These are phyloP conservation scores for Galemys pyrenaicus DNA, from an alignment of 2,113 vertebrate species.

Conservation along the genomic window DNA sequence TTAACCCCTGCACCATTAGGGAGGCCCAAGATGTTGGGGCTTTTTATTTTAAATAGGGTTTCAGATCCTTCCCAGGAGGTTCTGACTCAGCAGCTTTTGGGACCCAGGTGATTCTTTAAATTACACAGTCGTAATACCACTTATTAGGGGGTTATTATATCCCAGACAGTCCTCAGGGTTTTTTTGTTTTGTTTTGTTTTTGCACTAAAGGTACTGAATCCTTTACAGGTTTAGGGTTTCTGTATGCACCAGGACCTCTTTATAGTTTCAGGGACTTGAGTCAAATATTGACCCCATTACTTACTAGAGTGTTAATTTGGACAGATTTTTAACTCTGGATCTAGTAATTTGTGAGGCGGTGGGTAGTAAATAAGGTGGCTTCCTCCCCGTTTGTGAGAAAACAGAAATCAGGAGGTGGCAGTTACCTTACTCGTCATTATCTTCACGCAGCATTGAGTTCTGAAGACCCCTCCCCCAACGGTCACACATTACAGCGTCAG, in stretches of 20 bases:
- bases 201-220: background rate
- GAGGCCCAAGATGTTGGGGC: no score
- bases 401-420: background rate
- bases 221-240: slow-evolving; percentile 20
- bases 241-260: background rate
- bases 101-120: background rate
- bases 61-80: background rate
- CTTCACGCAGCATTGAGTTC: background rate
- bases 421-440: background rate
- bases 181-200: no score
- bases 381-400: background rate
- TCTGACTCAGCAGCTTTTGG: background rate
- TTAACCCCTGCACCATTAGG: no score
- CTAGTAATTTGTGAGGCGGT: background rate
- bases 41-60: background rate
- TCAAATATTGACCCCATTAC: background rate
- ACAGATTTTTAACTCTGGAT: slow-evolving; percentile 40
- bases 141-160: background rate
- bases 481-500: background rate
- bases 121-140: background rate
- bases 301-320: background rate
- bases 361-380: background rate
- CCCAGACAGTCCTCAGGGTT: background rate
- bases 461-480: background rate
- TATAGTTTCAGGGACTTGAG: background rate